A percentile compares a stretch with the other conserved stretches of the same genome.
Conservation (phyloP, 2,113 vertebrate genomes). For the Aleadryas rufinucha region DNA sequence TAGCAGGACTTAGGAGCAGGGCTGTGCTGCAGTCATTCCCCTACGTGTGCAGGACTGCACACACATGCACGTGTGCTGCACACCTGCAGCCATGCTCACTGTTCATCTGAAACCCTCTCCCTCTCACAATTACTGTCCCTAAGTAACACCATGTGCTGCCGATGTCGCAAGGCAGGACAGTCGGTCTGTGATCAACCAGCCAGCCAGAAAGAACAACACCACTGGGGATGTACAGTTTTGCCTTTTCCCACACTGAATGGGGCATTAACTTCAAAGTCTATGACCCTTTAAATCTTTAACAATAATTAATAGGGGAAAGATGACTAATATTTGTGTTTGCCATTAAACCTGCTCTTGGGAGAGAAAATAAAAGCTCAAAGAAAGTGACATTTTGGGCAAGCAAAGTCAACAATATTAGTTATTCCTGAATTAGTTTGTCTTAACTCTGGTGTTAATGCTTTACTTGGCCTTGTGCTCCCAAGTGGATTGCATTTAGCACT, state of each 20-base stretch:
- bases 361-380: constrained; percentile 26
- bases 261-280: constrained; percentile 74
- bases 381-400: constrained; percentile 54
- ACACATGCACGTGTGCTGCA: rapidly evolving
- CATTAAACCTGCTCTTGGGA: constrained; percentile 16
- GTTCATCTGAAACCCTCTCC: background rate
- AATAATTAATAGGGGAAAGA: constrained; percentile 79
- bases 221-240: constrained; percentile 53
- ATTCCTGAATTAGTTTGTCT: constrained; percentile 55
- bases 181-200: constrained; percentile 42
- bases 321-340: constrained; percentile 74
- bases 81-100: rapidly evolving
- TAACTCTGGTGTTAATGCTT: constrained; percentile 70
- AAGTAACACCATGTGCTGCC: background rate
- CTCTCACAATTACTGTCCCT: background rate
- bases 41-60: rapidly evolving
- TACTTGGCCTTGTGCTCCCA: constrained; percentile 61
- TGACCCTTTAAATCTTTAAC: constrained; percentile 81
- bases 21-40: background rate
- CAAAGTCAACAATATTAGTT: constrained; percentile 42
- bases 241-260: constrained; percentile 76
- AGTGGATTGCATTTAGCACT: constrained; percentile 13
- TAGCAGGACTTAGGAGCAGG: background rate
- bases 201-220: constrained; percentile 71
- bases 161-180: constrained; percentile 26